Percentiles rank a stretch among this genome's conserved stretches.
phyloP scores from a whole-genome alignment of 1,140 invertebrate species.

The Pseudomyrmex gracilis region DNA sequence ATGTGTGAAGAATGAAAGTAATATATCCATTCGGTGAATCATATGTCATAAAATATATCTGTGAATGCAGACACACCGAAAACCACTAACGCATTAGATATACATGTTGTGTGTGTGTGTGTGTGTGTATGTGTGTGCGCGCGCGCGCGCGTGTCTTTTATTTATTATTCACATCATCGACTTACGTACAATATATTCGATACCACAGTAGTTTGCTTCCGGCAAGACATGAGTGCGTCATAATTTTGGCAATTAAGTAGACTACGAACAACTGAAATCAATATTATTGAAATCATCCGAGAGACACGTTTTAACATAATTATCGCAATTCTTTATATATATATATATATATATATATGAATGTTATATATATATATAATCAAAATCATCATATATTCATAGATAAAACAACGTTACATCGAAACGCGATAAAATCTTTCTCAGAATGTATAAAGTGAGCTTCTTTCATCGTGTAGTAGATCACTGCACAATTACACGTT shows the following conservation, averaged over 20 bases:
- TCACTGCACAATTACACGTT: constrained; percentile 43
- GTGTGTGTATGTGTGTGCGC: too few species aligned
- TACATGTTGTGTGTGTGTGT: too few species aligned
- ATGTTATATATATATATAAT: constrained; percentile 10
- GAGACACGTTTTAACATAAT: constrained; percentile 58
- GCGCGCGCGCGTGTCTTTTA: too few species aligned
- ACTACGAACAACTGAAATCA: constrained; percentile 46
- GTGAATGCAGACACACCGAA: too few species aligned
- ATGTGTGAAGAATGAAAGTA: too few species aligned
- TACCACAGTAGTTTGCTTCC: neutral
- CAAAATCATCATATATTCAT: constrained; percentile 16
- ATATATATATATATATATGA: constrained; percentile 25
- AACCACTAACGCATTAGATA: too few species aligned
- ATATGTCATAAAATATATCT: too few species aligned
- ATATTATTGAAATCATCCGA: constrained; percentile 41
- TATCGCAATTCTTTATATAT: constrained; percentile 14
- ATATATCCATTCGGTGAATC: too few species aligned
- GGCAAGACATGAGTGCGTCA: constrained; percentile 28
- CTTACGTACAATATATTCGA: constrained; percentile 23
- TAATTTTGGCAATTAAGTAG: constrained; percentile 57
- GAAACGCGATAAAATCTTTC: constrained; percentile 52
- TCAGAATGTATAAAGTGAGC: constrained; percentile 43
- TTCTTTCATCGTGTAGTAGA: constrained; percentile 53
- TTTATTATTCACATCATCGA: neutral
- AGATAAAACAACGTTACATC: constrained; percentile 37